Base-by-base conservation (phyloP, 2,113 vertebrate species). In the Cololabis saira region DNA sequence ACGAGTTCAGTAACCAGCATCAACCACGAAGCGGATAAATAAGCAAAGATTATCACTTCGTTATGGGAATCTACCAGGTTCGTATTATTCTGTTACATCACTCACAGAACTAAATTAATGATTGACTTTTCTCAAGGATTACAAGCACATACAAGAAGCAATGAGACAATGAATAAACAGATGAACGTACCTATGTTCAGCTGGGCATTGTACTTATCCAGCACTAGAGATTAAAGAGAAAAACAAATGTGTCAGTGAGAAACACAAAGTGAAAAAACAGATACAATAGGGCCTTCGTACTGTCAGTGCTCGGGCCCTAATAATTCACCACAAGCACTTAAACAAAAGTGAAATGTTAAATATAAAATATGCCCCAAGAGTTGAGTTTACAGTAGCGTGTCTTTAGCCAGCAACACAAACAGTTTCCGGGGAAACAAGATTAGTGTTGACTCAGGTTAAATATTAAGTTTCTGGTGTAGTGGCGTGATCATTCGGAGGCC, bases 131-230 rank as follows among this genome's bases (percentile, higher is more conserved):
- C 24, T 19, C 8, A 18, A 55, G 53, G 5, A 40, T 13, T 1
- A 24, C 17, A 17, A 47, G 16, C 12, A 51, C 45, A 22, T 9
- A 45, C 12, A 73, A 24, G 11, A 13, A 14, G 27, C 18, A 48
- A 2, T 0, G 10, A 37, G 6, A 37, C 33, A 37, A 37, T 27
- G 1, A 60, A 43, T 27, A 58, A 56, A n/a, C 0, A 51, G 21
- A 57, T 21, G 4, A 1, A 57, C 64, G 5, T 78, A 99, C 97
- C 95, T 89, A 97, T 98, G 66, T 97, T 96, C 81, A 96, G 95
- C 19, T 96, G 95, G 52, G 78, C 88, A 70, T 94, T 97, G 90
- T 99, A 99, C 73, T 99, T 99, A 71, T 95, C 96, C 1, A 99
- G 93, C 93, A 99, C 97, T 99, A 86, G 3, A 67, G 66, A 19